Conservation (phyloP, 2,797 vertebrate genomes). For the Lepilemur septentrionalis region DNA sequence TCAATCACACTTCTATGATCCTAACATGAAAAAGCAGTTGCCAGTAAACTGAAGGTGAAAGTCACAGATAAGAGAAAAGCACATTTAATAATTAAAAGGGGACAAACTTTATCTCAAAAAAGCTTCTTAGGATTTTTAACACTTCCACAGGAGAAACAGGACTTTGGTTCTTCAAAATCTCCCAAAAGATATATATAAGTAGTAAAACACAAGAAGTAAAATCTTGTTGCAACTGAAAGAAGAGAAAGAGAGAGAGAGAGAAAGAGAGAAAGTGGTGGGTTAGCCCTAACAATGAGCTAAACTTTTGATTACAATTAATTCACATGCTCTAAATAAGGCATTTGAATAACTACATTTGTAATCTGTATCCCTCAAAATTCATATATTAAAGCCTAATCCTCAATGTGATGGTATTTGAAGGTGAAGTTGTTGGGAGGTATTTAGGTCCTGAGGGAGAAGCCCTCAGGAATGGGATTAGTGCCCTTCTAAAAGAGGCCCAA, state of each 20-base stretch:
- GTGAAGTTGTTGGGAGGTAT: not conserved
- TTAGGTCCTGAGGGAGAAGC: not conserved
- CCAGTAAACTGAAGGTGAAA: conserved; percentile 73
- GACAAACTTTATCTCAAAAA: conserved; percentile 73
- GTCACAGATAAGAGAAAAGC: conserved; percentile 70
- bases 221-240: conserved; percentile 50
- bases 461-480: not conserved
- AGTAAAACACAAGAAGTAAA: conserved; percentile 52
- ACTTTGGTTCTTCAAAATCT: conserved; percentile 60
- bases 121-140: conserved; percentile 74
- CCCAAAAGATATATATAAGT: conserved; percentile 52
- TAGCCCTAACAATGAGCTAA: not conserved
- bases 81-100: conserved; percentile 67
- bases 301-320: conserved; percentile 50
- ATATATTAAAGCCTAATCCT: not conserved
- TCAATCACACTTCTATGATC: conserved; percentile 69
- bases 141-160: conserved; percentile 57
- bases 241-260: not conserved
- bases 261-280: not conserved
- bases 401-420: not conserved
- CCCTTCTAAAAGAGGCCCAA: not conserved
- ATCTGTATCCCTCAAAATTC: not conserved
- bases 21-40: conserved; percentile 59
- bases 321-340: conserved; percentile 13
- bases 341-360: not conserved